phyloP scores from a whole-genome alignment of 2,113 vertebrate genomes.

The Vidua chalybeata region DNA sequence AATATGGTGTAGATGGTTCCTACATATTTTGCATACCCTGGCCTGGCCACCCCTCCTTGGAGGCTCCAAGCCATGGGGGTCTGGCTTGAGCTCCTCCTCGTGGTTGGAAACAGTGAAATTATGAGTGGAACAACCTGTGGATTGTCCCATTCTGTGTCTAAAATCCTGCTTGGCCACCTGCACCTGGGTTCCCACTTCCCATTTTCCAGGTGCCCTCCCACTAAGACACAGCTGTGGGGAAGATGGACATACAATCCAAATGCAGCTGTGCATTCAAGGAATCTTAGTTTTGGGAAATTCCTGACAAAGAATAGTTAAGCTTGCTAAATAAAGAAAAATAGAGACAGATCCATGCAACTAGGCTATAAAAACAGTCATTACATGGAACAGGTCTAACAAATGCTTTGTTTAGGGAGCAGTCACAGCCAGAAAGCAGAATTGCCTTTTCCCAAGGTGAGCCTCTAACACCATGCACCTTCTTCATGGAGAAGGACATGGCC shows the following conservation, averaged over 20 bases:
- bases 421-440: neutral
- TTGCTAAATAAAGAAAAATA: neutral
- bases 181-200: neutral
- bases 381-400: neutral
- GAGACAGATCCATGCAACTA: neutral
- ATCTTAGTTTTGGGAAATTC: neutral
- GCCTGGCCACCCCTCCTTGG: neutral
- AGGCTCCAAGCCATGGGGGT: neutral
- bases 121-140: neutral
- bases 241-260: neutral
- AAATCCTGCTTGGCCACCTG: neutral
- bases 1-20: fast-evolving
- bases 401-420: neutral
- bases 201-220: neutral
- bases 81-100: neutral
- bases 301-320: neutral
- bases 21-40: neutral
- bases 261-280: neutral
- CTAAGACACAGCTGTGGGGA: neutral
- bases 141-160: neutral
- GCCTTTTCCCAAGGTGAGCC: neutral
- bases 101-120: neutral
- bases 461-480: neutral
- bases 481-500: neutral
- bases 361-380: neutral